A percentile compares a stretch with the other conserved stretches of the same genome.
Evolutionary conservation across 2,888 invertebrate genomes (phyloP).

Genomic region (Atrina japonica): DNA sequence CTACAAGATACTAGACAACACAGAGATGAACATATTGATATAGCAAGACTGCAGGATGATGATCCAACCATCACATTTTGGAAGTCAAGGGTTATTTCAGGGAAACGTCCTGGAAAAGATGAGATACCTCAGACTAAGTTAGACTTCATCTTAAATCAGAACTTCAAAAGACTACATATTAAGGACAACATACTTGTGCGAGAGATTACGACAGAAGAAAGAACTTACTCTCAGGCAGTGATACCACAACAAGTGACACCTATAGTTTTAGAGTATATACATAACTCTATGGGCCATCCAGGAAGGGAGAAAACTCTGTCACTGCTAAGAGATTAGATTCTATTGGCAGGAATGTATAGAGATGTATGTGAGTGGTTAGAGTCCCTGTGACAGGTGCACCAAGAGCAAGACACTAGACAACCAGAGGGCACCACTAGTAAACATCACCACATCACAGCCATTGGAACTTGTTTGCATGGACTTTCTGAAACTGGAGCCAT

Average conservation of each 20-base stretch:
- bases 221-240: constrained; percentile 3
- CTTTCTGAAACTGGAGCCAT: constrained; percentile 5
- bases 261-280: constrained; percentile 14
- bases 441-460: constrained; percentile 19
- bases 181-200: constrained; percentile 22
- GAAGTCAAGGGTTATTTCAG: not conserved
- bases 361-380: not conserved
- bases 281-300: constrained; percentile 32
- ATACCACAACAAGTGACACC: constrained; percentile 12
- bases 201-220: constrained; percentile 1
- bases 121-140: not conserved
- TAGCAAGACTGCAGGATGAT: not conserved
- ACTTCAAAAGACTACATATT: constrained; percentile 9
- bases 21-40: too few species aligned
- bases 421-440: constrained; percentile 11
- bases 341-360: constrained; percentile 8
- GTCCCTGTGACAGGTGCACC: not conserved
- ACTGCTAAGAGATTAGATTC: constrained; percentile 5
- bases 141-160: not conserved
- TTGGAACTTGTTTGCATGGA: constrained; percentile 24
- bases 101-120: not conserved
- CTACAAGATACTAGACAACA: too few species aligned
- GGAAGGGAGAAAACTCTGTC: constrained; percentile 25
- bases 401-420: not conserved
- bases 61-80: not conserved